Percentiles rank a stretch among this genome's conserved stretches.
phyloP scores from a whole-genome alignment of 2,113 vertebrate species.

The Stomatorhinus ivindoensis region DNA sequence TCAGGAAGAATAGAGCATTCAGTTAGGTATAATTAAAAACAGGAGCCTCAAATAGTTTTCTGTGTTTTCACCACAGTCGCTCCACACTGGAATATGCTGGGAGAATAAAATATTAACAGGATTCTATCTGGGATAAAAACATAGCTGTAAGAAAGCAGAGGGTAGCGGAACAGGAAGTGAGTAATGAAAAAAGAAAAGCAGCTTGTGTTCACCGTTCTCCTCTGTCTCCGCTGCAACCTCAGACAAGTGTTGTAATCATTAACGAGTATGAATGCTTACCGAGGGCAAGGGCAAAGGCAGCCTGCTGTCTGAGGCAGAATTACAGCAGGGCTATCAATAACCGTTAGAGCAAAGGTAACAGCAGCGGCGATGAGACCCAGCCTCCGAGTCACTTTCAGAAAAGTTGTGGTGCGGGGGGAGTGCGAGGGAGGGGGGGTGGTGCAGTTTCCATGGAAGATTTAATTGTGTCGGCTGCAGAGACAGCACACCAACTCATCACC shows the following conservation, averaged over 20 bases:
- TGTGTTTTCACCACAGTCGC: background rate
- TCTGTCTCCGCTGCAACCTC: background rate
- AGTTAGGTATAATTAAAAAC: background rate
- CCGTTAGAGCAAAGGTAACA: constrained; percentile 21
- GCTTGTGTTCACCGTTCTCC: background rate
- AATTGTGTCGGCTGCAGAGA: constrained; percentile 6
- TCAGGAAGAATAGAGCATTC: background rate
- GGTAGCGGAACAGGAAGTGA: background rate
- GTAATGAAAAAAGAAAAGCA: background rate
- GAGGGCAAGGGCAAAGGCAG: constrained; percentile 19
- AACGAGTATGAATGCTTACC: constrained; percentile 21
- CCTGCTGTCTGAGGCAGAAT: constrained; percentile 22
- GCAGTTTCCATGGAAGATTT: background rate
- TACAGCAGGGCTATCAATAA: constrained; percentile 25
- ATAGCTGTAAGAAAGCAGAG: background rate
- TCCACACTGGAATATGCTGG: background rate
- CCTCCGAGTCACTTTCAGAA: constrained; percentile 22
- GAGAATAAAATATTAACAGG: background rate
- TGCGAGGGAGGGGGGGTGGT: background rate
- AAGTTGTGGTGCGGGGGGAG: background rate
- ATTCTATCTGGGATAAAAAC: background rate
- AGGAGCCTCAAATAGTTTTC: background rate
- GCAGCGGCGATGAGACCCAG: background rate
- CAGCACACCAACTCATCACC: constrained; percentile 15
- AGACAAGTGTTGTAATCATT: constrained; percentile 18